Evolutionary conservation across 2,888 invertebrate genomes (phyloP).

Genomic region (Cataglyphis altisquamis): DNA sequence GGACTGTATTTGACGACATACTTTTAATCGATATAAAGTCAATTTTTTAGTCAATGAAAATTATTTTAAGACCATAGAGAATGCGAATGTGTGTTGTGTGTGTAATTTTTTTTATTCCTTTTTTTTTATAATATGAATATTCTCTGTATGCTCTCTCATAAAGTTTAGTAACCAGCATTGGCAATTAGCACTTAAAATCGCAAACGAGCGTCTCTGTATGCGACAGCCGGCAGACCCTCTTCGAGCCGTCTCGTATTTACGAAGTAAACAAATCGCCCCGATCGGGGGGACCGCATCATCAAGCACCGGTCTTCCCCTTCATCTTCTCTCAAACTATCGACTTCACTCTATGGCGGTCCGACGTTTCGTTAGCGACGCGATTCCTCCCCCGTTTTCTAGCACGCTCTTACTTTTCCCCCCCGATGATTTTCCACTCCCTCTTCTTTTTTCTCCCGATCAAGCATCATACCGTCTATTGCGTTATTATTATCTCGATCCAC

Average conservation of each 20-base stretch:
- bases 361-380: conserved; percentile 64
- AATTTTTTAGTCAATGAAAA: not conserved
- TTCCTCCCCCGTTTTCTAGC: conserved; percentile 13
- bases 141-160: not conserved
- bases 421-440: conserved; percentile 41
- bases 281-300: conserved; percentile 42
- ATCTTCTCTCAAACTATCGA: conserved; percentile 49
- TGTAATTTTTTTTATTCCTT: not conserved
- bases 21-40: not conserved
- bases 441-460: conserved; percentile 59
- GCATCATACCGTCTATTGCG: conserved; percentile 71
- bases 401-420: conserved; percentile 20
- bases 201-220: conserved; percentile 34
- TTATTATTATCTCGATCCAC: conserved; percentile 74
- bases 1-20: not conserved
- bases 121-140: not conserved
- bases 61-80: not conserved
- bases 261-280: conserved; percentile 46
- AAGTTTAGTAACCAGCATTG: conserved; percentile 34
- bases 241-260: conserved; percentile 44
- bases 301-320: conserved; percentile 21
- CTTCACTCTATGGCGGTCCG: conserved; percentile 33
- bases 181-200: conserved; percentile 71
- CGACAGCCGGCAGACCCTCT: conserved; percentile 26
- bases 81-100: not conserved